Percentiles rank a stretch among this genome's conserved stretches.
Conservation (phyloP, 2,888 invertebrate species). For the Drosophila kuntzei region DNA sequence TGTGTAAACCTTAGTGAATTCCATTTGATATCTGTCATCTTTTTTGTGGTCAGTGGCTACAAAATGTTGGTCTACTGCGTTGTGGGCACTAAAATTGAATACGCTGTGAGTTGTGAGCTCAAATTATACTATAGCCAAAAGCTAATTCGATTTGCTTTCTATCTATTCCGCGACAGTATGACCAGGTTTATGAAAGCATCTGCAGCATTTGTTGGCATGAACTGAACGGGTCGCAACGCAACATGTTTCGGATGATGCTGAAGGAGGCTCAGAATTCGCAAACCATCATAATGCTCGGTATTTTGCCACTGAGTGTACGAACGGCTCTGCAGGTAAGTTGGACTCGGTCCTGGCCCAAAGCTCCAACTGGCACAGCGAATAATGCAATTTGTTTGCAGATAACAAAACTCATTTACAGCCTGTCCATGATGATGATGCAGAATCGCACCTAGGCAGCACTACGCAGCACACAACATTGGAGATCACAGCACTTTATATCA, state of each 20-base stretch:
- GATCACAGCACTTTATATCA: constrained; percentile 65
- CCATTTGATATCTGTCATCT: constrained; percentile 45
- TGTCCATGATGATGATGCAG: constrained; percentile 53
- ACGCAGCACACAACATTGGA: constrained; percentile 26
- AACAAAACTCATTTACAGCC: constrained; percentile 77
- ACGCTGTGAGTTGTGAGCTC: constrained; percentile 37
- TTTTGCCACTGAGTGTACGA: constrained; percentile 13
- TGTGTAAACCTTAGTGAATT: constrained; percentile 56
- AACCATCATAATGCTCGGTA: constrained; percentile 22
- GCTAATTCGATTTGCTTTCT: constrained; percentile 6
- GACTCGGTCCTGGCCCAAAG: background rate
- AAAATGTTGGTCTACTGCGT: constrained; percentile 61
- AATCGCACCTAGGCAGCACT: constrained; percentile 33
- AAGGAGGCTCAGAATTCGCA: constrained; percentile 21
- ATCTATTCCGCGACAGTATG: constrained; percentile 37
- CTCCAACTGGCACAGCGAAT: background rate
- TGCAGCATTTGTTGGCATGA: constrained; percentile 56
- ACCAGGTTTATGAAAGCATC: constrained; percentile 48
- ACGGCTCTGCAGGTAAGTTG: constrained; percentile 20
- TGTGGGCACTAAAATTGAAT: constrained; percentile 63
- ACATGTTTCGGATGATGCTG: constrained; percentile 30
- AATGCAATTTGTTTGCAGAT: constrained; percentile 73
- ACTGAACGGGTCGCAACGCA: constrained; percentile 50
- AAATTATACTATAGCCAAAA: background rate
- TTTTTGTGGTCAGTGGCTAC: constrained; percentile 54